A percentile compares a stretch with the other conserved stretches of the same genome.
phyloP scores from a whole-genome alignment of 53 echinoderm and acorn worm genomes.

The Zoroaster sp. region DNA sequence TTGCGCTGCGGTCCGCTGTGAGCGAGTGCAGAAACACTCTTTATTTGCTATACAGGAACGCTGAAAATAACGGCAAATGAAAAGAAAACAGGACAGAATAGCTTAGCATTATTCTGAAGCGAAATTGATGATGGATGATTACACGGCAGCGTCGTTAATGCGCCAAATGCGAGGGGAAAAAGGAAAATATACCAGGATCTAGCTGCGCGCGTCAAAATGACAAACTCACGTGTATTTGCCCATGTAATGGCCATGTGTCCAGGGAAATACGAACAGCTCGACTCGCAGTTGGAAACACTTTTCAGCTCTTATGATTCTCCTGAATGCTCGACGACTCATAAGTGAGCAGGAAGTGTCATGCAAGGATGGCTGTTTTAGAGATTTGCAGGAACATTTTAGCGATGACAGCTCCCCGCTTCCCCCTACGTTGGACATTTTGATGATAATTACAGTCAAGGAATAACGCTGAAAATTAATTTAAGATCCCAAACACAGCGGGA shows the following conservation, averaged over 20 bases:
- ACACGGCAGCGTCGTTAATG: conserved; percentile 27
- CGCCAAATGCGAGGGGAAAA: background rate
- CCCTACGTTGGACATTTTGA: too few species aligned
- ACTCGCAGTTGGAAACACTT: conserved; percentile 18
- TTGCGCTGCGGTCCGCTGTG: background rate
- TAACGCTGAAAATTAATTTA: too few species aligned
- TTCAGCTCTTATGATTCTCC: background rate
- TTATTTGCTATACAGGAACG: conserved; percentile 40
- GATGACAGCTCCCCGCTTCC: too few species aligned
- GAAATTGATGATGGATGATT: conserved; percentile 46
- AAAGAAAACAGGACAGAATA: conserved; percentile 33
- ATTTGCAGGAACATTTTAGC: too few species aligned
- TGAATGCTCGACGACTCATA: background rate
- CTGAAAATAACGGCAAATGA: conserved; percentile 19
- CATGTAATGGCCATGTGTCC: background rate
- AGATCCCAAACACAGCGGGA: too few species aligned
- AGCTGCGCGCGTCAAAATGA: background rate
- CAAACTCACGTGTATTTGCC: background rate
- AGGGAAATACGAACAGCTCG: conserved; percentile 1
- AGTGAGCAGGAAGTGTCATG: background rate
- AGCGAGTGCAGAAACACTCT: background rate
- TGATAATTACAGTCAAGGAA: too few species aligned
- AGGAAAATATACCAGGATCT: background rate
- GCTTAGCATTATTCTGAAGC: conserved; percentile 8
- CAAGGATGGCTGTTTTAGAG: too few species aligned